Evolutionary conservation across 92 coral and sea anemone genomes (phyloP).

Genomic region (Zoanthus sansibaricus): DNA sequence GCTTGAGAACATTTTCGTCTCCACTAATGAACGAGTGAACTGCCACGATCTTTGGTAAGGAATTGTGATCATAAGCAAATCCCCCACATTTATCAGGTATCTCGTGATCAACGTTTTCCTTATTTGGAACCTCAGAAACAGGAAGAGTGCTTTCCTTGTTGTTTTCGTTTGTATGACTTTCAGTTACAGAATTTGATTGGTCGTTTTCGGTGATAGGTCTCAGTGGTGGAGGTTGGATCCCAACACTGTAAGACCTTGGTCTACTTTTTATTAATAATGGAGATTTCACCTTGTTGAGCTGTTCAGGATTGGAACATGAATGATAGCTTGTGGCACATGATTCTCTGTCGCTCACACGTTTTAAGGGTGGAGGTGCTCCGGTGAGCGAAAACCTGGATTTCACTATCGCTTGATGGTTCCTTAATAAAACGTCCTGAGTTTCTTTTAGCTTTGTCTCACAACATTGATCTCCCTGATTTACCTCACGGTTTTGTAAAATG

Average conservation of each 20-base stretch:
- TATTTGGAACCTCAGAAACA: not conserved
- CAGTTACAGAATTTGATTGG: not conserved
- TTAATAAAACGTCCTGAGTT: constrained; percentile 9
- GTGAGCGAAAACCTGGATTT: not conserved
- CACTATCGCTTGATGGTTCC: not conserved
- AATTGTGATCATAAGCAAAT: constrained; percentile 77
- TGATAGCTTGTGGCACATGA: not conserved
- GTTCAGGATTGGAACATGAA: not conserved
- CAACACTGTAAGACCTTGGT: constrained; percentile 16
- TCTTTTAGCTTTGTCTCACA: not conserved
- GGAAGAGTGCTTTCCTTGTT: not conserved
- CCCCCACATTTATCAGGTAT: constrained; percentile 71
- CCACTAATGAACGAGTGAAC: constrained; percentile 77
- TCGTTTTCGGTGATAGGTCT: constrained; percentile 19
- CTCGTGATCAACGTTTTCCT: constrained; percentile 15
- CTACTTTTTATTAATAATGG: not conserved
- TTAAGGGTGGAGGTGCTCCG: constrained; percentile 25
- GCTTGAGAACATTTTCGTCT: constrained; percentile 48
- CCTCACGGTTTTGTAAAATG: not conserved
- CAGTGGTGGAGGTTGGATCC: constrained; percentile 37
- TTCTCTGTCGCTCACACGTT: constrained; percentile 6
- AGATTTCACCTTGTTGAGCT: not conserved
- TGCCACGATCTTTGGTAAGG: constrained; percentile 84
- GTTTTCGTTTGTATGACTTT: not conserved
- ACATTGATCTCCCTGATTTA: not conserved